Percentiles rank a stretch among this genome's conserved stretches.
These are phyloP conservation scores for Phrynosoma blainvillii DNA, from an alignment of 2,113 vertebrate genomes.

Conservation along the genomic window DNA sequence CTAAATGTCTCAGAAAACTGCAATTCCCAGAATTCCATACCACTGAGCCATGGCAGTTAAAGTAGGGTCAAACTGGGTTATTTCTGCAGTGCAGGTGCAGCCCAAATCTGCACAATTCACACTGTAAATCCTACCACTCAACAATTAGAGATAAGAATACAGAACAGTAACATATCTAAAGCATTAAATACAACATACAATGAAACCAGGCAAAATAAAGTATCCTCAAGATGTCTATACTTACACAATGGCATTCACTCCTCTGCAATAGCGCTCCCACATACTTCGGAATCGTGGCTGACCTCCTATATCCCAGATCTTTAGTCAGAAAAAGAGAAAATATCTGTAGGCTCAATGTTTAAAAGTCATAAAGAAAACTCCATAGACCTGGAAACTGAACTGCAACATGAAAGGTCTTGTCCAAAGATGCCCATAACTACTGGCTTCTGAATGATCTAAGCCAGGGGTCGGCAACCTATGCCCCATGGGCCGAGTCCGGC, in stretches of 20 bases:
- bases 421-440: background rate
- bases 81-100: too few species aligned
- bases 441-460: background rate
- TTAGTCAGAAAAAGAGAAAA: conserved; percentile 50
- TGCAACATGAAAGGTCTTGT: background rate
- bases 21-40: too few species aligned
- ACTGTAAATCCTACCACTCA: background rate
- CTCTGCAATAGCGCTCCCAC: conserved; percentile 98
- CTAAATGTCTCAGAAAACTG: too few species aligned
- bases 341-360: background rate
- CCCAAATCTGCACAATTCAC: background rate
- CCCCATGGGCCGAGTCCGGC: too few species aligned
- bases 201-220: background rate
- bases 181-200: background rate
- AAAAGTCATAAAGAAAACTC: background rate
- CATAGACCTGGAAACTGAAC: background rate
- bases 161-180: background rate
- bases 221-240: conserved; percentile 54
- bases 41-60: too few species aligned
- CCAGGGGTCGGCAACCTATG: too few species aligned
- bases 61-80: too few species aligned
- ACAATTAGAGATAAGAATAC: background rate
- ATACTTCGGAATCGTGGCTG: conserved; percentile 99
- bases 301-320: conserved; percentile 99
- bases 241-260: conserved; percentile 99